Evolutionary conservation across 2,888 invertebrate species (phyloP), one percentile per base, ranked within the genome.

Genomic region (Xylophagus ater): DNA sequence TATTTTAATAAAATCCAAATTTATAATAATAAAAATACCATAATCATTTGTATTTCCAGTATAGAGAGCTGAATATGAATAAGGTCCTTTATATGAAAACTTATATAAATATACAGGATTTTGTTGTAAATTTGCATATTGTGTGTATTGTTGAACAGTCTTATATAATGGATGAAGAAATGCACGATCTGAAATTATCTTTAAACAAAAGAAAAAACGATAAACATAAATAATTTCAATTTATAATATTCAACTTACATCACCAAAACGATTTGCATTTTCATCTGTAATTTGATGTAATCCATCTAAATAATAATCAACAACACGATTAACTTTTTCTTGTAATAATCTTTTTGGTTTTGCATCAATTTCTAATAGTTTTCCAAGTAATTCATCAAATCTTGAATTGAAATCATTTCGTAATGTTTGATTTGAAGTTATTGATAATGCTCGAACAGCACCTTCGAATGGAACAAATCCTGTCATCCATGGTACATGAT

Each of bases 401-500:
- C 55, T 47, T 0, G 19, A 28, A 47, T 63, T 65, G 34, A 65
- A 60, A 4, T 55, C 49, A 3, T 42, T 29, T 0, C 52, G 48
- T 8, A 62, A 44, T 1, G 47, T 50, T 6, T 48, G 41, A 19
- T 59, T 59, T 19, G 56, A 54, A 34, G 59, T 43, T 8, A 63
- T 63, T 9, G 60, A 54, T 1, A 60, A 56, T 12, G 66, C 66
- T 37, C 68, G 60, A 10, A 73, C 59, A 3, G 68, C 62, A 14
- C 72, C 73, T 50, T 73, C 73, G 4, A 63, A 54, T 2, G 65
- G 58, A 3, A 66, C 66, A 2, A 61, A 53, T 4, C 72, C 70
- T 8, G 65, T 52, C 47, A 73, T 62, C 62, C 66, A 67, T 2
- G 73, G 71, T 3, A 72, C 58, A 13, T 60, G 56, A 9, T 52